Percentiles rank a stretch among this genome's conserved stretches.
phyloP scores from a whole-genome alignment of 2,113 vertebrate genomes.

The Chiloscyllium plagiosum region DNA sequence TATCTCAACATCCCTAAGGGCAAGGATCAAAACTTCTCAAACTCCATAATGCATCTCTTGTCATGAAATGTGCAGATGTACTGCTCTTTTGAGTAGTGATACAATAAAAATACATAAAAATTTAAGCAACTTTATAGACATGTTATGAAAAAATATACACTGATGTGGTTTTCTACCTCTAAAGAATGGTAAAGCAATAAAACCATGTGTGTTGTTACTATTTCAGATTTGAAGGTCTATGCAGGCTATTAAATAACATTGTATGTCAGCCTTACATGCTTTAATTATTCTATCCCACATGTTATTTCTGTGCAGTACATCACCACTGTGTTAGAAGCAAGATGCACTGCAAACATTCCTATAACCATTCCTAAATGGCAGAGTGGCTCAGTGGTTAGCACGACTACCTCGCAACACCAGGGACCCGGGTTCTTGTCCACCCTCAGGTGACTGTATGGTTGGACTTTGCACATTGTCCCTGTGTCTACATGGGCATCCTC shows the following conservation, averaged over 20 bases:
- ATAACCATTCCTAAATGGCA: background rate
- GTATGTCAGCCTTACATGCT: background rate
- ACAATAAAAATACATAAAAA: background rate
- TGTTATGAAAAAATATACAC: background rate
- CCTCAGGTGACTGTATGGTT: no score
- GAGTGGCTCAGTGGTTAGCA: no score
- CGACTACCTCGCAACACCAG: no score
- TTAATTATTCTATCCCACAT: background rate
- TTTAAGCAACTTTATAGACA: background rate
- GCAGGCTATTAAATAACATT: background rate
- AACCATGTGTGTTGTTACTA: background rate
- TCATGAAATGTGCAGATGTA: background rate
- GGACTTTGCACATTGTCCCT: no score
- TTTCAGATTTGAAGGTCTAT: background rate
- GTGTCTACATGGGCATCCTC: no score
- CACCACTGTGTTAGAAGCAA: background rate
- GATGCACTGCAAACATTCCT: background rate
- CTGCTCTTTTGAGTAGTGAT: background rate
- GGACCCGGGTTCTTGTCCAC: no score
- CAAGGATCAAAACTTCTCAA: background rate
- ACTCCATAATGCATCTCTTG: background rate
- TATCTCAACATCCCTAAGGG: background rate
- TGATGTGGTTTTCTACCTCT: background rate
- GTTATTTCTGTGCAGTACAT: background rate
- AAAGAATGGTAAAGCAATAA: background rate